Conservation (phyloP, 30 jellyfish, hydroid and myxozoan species). For the Sanderia malayensis region DNA sequence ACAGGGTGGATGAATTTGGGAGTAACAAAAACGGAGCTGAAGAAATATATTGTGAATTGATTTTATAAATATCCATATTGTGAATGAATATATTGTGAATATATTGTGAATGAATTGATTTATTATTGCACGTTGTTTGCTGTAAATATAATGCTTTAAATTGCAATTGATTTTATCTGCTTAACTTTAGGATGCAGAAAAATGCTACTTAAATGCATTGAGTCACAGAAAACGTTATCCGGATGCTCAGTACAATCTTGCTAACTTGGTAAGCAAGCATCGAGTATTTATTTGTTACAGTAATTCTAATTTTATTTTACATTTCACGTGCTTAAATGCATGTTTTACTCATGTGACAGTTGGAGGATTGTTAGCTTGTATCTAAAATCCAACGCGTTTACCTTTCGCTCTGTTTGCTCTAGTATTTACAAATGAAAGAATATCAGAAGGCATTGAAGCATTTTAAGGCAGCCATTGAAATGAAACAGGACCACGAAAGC, state of each 20-base stretch:
- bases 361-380: too few species aligned
- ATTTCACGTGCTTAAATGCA: too few species aligned
- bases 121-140: too few species aligned
- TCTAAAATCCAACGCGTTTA: too few species aligned
- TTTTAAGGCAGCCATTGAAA: conserved; percentile 57
- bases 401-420: neutral
- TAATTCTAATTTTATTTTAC: too few species aligned
- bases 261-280: conserved; percentile 83
- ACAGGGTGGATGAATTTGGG: conserved; percentile 98
- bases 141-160: too few species aligned
- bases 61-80: too few species aligned
- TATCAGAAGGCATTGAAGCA: conserved; percentile 51
- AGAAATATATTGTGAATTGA: conserved; percentile 66
- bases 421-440: conserved; percentile 63
- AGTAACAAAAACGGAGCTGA: conserved; percentile 74
- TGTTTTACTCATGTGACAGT: too few species aligned
- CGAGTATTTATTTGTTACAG: too few species aligned
- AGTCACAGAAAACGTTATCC: conserved; percentile 59
- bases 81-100: too few species aligned
- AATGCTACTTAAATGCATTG: conserved; percentile 75
- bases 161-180: neutral
- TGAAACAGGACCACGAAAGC: conserved; percentile 62
- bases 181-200: conserved; percentile 81
- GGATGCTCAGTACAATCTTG: conserved; percentile 89
- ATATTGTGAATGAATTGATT: too few species aligned